These are phyloP conservation scores for Escarpia spicata DNA, from an alignment of 2,888 invertebrate species.

Conservation along the genomic window DNA sequence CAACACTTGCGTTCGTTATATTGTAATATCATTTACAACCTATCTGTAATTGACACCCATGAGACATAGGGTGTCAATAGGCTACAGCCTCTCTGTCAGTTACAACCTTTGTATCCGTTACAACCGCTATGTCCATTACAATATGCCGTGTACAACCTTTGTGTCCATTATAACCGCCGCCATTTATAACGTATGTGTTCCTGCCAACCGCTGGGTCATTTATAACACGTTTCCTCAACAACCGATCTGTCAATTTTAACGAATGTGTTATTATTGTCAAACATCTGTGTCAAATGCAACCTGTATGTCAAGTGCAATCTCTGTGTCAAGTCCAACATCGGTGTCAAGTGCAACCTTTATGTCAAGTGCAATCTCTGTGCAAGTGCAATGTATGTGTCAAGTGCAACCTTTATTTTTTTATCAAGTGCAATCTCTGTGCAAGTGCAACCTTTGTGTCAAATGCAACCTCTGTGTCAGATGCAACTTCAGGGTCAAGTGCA, in stretches of 20 bases:
- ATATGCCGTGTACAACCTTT: neutral
- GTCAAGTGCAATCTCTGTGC: neutral
- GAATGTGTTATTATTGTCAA: too few species aligned
- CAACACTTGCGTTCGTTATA: too few species aligned
- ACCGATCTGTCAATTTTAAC: too few species aligned
- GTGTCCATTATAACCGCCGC: too few species aligned
- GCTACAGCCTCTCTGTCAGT: neutral
- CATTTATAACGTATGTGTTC: too few species aligned
- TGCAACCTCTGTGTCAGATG: neutral
- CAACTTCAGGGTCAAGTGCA: neutral
- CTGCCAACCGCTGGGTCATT: too few species aligned
- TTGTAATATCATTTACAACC: too few species aligned
- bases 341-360: neutral
- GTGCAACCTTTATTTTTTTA: neutral
- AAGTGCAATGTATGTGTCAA: neutral
- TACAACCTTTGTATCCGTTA: neutral
- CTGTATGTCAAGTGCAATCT: neutral
- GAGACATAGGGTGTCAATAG: neutral
- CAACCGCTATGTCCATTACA: neutral
- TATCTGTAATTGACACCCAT: too few species aligned
- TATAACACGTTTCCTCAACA: too few species aligned
- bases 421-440: neutral
- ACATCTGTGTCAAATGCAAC: too few species aligned
- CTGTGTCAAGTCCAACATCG: neutral
- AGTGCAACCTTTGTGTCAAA: neutral